Conservation (phyloP, 2,888 invertebrate genomes). For the Luperina testacea region DNA sequence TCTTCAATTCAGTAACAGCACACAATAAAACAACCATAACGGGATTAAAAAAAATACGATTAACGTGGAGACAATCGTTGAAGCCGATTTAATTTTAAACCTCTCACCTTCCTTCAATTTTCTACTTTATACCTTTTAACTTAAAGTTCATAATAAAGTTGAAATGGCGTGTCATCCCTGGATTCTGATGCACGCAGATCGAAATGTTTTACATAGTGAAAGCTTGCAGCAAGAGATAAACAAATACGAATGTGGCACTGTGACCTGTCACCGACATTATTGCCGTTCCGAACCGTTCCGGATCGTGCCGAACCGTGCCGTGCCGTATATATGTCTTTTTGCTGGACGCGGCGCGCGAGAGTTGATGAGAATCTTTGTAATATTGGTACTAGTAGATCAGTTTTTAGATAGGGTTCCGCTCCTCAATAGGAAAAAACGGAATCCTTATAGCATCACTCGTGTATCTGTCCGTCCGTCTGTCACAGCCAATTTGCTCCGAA, state of each 20-base stretch:
- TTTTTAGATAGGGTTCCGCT: background rate
- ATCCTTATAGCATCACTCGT: too few species aligned
- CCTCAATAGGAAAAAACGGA: too few species aligned
- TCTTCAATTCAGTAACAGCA: slow-evolving; percentile 37
- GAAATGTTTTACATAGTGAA: slow-evolving; percentile 79
- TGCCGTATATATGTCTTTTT: slow-evolving; percentile 57
- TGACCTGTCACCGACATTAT: slow-evolving; percentile 69
- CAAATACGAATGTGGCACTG: slow-evolving; percentile 68
- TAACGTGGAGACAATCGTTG: slow-evolving; percentile 77
- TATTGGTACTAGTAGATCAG: slow-evolving; percentile 2
- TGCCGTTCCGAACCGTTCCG: slow-evolving; percentile 58
- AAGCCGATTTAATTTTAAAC: slow-evolving; percentile 80
- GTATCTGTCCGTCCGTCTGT: too few species aligned
- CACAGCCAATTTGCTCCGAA: too few species aligned
- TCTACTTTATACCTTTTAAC: slow-evolving; percentile 40
- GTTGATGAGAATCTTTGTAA: slow-evolving; percentile 8
- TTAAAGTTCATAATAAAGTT: slow-evolving; percentile 56
- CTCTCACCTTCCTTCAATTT: slow-evolving; percentile 34
- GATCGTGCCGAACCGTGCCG: slow-evolving; percentile 44
- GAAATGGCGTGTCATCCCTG: slow-evolving; percentile 35
- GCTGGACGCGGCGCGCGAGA: slow-evolving; percentile 36
- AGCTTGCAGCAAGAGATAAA: slow-evolving; percentile 75
- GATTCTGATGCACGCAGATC: slow-evolving; percentile 61
- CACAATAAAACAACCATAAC: slow-evolving; percentile 67
- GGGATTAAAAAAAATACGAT: slow-evolving; percentile 81